phyloP scores from a whole-genome alignment of 2,113 vertebrate species.

The Tichodroma muraria region DNA sequence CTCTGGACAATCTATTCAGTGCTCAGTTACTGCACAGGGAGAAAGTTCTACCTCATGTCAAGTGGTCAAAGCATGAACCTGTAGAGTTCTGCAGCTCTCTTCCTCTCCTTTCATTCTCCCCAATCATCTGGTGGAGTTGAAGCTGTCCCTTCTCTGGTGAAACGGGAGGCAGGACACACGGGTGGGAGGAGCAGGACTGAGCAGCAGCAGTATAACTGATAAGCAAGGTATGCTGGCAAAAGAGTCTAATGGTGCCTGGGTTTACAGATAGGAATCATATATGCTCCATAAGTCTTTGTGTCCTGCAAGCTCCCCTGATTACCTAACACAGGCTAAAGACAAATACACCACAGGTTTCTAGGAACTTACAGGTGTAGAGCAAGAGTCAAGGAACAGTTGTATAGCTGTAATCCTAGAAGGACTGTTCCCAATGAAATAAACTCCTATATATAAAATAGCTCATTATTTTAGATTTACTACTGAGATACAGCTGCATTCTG shows the following conservation, averaged over 20 bases:
- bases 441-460: no score
- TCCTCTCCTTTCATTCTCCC: neutral
- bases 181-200: neutral
- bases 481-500: neutral
- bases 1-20: neutral
- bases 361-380: neutral
- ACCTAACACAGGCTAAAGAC: neutral
- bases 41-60: neutral
- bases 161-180: neutral
- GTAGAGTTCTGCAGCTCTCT: neutral
- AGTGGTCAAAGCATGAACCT: neutral
- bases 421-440: neutral
- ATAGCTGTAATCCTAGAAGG: neutral
- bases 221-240: neutral
- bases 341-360: neutral
- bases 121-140: neutral
- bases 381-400: neutral
- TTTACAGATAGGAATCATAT: neutral
- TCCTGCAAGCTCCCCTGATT: neutral
- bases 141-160: neutral
- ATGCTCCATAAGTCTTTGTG: neutral
- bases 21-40: neutral
- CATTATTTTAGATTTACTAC: neutral
- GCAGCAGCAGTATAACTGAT: neutral
- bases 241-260: neutral